Evolutionary conservation across 2,888 invertebrate species (phyloP), one percentile per base, ranked within the genome.

Genomic region (Biston stratarius): DNA sequence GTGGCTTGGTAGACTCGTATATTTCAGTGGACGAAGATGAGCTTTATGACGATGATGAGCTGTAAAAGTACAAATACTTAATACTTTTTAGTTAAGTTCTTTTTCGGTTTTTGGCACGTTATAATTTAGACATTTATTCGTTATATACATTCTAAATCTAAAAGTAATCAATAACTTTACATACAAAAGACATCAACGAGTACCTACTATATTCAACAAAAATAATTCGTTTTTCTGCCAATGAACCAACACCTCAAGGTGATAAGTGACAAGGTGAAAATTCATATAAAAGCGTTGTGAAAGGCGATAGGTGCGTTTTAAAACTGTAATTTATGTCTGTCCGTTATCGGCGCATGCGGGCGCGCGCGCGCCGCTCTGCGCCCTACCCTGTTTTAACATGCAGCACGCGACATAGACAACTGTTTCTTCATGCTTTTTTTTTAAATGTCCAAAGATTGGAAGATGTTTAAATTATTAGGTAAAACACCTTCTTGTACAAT

Each of bases 301-400:
- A 93, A 93, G 91, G 91, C 83, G 82, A 81, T 82, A 85, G 84
- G 84, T 85, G 86, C 80, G 83, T 73, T 58, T 33, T 59, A 49
- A 55, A 59, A 81, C 73, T 64, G 79, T 89, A 93, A 93, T 93
- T 92, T 93, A 93, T 92, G 83, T 83, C 76, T 82, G 86, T 81
- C 85, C 89, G 92, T 93, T 93, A 93, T 92, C 93, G 81, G 73
- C 69, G 76, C 78, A 92, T 91, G 92, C 92, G 92, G 91, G 92
- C 82, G 91, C 90, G 90, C 87, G 88, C 84, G 91, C 88, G 89
- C 77, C 59, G 52, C 53, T 55, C 65, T 57, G 15, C 67, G 65
- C 69, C 66, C 61, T 10, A 59, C 63, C 73, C 61, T 52, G 68
- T 76, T 79, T 90, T 90, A 82, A 86, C 85, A 90, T 89, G 88